Base-by-base conservation (phyloP, 2,888 invertebrate species). In the Galeopsomyia nigrocyanea region DNA sequence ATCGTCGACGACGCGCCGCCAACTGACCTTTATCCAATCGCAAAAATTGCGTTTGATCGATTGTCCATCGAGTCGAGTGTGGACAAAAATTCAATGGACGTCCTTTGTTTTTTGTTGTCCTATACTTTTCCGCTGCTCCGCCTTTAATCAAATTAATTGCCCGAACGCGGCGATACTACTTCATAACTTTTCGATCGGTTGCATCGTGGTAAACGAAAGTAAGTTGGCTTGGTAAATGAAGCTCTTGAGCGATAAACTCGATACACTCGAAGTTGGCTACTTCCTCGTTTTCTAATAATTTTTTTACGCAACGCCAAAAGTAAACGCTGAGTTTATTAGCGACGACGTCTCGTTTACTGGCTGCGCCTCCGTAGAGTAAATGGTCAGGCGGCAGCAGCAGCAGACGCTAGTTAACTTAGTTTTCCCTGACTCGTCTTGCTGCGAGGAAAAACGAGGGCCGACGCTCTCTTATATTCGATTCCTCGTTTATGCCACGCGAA, bases 401-500 rank as follows among this genome's bases (percentile, higher is more conserved):
- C 58, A 46, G 39, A 6, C 26, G 26, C 17, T n/a, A 49, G 61
- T 49, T 63, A 51, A 50, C 17, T 63, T 49, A 46, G 46, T 64
- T 64, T 64, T 64, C 64, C 46, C 9, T 39, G 19, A 49, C 47
- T 61, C 21, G 6, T 19, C 7, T 3, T 26, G 49, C 26, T 31
- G 10, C 26, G n/a, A 61, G 5, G 5, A 26, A 47, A 61, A 68
- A 55, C 21, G 55, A 62, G 61, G 17, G 3, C 63, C 19, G 14
- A 39, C 21, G 22, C n/a, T 26, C 31, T 3, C 50, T 58, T 50
- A 39, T 6, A 61, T 63, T 71, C 62, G 62, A 61, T 71, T 71
- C 19, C 31, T 66, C 46, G 50, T 57, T 67, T 46, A 57, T 31
- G n/a, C 57, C 61, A 39, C 39, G 39, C 39, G 46, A 47, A 63